Base-by-base conservation (phyloP, 2,797 vertebrate species). In the Valencia hispanica region DNA sequence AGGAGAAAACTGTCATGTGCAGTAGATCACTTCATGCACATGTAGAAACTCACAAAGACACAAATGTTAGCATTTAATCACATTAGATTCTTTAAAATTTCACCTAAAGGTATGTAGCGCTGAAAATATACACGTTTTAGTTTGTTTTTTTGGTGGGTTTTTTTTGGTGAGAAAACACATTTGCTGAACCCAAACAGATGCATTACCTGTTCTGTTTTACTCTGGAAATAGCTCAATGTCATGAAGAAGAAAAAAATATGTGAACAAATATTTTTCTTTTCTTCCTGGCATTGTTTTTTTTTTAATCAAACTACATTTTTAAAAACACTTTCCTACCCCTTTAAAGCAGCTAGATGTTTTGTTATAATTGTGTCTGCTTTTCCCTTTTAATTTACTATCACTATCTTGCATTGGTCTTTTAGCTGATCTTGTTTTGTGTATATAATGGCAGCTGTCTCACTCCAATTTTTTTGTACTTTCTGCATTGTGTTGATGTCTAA, bases 1-100 rank as follows among this genome's bases (percentile, higher is more conserved):
- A 69, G 93, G 80, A 7, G 96, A 97, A 69, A 95, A 96, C 71
- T 98, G 96, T 69, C 95, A 94, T 0, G 94, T 98, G 80, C 97
- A 97, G 87, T 98, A 93, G 84, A 83, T 47, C 8, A 5, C 25
- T 11, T 4, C 4, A 27, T 14, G 71, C 63, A 78, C 69, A 41
- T 39, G 25, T 2, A 63, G 8, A 63, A 34, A 57, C 20, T 1
- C 75, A 78, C 69, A 61, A 7, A 50, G n/a, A 2, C 8, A 57
- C 43, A 53, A 45, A 55, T 30, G 25, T 66, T 43, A 9, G 14
- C 15, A 15, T 17, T 59, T 59, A 14, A 59, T 59, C 57, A 59
- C 43, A 45, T 9, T 0, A 59, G 27, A 30, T 59, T 30, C 25
- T 57, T 57, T 59, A 4, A 8, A 63, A 59, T 48, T 18, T 50